Percentiles rank a stretch among this genome's conserved stretches.
These are phyloP conservation scores for Ochropleura plecta DNA, from an alignment of 2,888 invertebrate genomes.

Conservation along the genomic window DNA sequence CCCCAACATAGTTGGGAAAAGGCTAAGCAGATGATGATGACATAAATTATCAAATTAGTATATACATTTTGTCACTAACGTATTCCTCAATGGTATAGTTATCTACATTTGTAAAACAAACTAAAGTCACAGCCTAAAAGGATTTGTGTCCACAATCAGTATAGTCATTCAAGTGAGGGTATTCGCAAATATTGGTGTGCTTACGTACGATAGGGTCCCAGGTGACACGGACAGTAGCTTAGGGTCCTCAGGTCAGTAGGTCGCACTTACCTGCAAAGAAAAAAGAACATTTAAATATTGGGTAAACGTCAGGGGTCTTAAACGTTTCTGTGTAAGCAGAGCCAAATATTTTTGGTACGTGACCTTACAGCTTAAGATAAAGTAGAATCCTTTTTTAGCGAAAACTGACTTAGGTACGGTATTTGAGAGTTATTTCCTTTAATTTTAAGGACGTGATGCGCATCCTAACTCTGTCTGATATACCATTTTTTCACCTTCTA, in stretches of 20 bases:
- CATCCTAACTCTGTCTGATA: not conserved
- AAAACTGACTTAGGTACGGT: not conserved
- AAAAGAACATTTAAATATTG: constrained; percentile 49
- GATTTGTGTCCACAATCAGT: constrained; percentile 22
- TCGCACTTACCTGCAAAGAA: constrained; percentile 63
- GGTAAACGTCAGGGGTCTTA: constrained; percentile 5
- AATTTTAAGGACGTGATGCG: not conserved
- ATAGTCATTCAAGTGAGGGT: not conserved
- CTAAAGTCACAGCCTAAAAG: not conserved
- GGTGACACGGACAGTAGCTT: constrained; percentile 26
- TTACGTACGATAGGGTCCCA: constrained; percentile 44
- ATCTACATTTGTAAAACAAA: not conserved
- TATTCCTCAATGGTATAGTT: no score
- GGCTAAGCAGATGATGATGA: no score
- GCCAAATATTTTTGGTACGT: constrained; percentile 33
- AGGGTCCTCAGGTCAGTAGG: constrained; percentile 33
- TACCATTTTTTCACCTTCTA: no score
- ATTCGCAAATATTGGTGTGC: constrained; percentile 39
- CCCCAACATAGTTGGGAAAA: no score
- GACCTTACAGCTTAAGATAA: not conserved
- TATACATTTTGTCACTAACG: no score
- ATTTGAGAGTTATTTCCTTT: not conserved
- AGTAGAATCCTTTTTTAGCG: not conserved
- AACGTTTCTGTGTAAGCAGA: constrained; percentile 1
- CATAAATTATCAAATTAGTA: no score